A percentile compares a stretch with the other conserved stretches of the same genome.
Conservation (phyloP, 1,140 invertebrate species). For the Scylla paramamosain region DNA sequence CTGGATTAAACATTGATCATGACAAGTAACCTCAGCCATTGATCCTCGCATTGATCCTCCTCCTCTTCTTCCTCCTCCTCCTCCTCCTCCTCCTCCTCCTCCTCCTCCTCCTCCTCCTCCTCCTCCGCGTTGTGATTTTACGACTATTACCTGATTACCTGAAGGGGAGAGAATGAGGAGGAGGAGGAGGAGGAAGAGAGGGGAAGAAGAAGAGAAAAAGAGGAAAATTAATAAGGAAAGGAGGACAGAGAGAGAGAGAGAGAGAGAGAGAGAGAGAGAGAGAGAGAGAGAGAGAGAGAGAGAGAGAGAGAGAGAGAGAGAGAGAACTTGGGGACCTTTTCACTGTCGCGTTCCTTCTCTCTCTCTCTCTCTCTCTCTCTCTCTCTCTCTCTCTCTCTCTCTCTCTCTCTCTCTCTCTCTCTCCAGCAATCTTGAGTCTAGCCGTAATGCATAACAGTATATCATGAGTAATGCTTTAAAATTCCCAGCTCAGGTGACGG, state of each 20-base stretch:
- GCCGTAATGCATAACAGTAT: conserved; percentile 50
- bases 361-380: no score
- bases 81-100: no score
- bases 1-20: conserved; percentile 2
- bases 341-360: not conserved
- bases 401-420: no score
- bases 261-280: conserved; percentile 17
- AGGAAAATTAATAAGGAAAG: not conserved
- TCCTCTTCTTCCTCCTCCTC: no score
- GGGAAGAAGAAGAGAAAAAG: conserved; percentile 17
- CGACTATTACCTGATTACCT: conserved; percentile 36
- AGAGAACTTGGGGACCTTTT: not conserved
- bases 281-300: conserved; percentile 31
- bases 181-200: not conserved
- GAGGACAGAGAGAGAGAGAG: not conserved
- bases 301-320: conserved; percentile 22
- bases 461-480: conserved; percentile 45
- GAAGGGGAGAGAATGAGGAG: not conserved
- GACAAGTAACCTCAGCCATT: not conserved
- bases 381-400: no score
- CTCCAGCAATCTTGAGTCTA: no score
- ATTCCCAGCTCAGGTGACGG: conserved; percentile 36
- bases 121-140: not conserved
- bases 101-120: not conserved
- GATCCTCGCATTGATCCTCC: not conserved